Base-by-base conservation (phyloP, 2,888 invertebrate species). In the Schrankia costaestrigalis region DNA sequence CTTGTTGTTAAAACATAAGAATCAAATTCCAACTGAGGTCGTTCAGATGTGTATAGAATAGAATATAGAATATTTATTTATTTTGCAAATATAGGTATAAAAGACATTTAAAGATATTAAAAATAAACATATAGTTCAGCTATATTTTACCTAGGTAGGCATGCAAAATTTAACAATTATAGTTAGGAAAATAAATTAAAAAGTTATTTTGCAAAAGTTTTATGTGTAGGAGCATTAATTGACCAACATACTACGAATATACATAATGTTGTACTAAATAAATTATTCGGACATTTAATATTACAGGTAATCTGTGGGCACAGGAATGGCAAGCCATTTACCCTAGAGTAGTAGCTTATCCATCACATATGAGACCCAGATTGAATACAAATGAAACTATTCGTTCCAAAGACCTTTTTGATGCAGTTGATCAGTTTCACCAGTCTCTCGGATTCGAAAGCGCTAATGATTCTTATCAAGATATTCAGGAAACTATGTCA, bases 241-340 rank as follows among this genome's bases (percentile, higher is more conserved):
- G 3, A 2, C 11, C 11, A 5, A 10, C 23, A 9, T 8, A 25
- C 3, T 8, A 6, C 12, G 5, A 12, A 3, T n/a, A 21, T n/a
- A n/a, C 6, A 11, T 8, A 4, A 26, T 6, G 2, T 11, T 3
- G 8, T 8, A 11, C 8, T 2, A 3, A 19, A 8, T 11, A 11
- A 19, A 21, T 19, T 2, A n/a, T 21, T 21, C 3, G n/a, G n/a
- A 12, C 9, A 6, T 1, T 30, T n/a, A 28, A n/a, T 21, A 17
- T 44, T 37, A 31, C 71, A 91, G 92, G 92, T 12, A 92, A 92
- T 49, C 81, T 92, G 70, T 92, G 92, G 92, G 91, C 91, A 1
- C 92, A 92, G 64, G 83, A 88, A 28, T 93, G 92, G 92, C 82
- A 83, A 38, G 78, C 80, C 0, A 71, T 83, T 8, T 87, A 77